Conservation (phyloP, 64 coral and sea anemone genomes). For the Platygyra sinensis region DNA sequence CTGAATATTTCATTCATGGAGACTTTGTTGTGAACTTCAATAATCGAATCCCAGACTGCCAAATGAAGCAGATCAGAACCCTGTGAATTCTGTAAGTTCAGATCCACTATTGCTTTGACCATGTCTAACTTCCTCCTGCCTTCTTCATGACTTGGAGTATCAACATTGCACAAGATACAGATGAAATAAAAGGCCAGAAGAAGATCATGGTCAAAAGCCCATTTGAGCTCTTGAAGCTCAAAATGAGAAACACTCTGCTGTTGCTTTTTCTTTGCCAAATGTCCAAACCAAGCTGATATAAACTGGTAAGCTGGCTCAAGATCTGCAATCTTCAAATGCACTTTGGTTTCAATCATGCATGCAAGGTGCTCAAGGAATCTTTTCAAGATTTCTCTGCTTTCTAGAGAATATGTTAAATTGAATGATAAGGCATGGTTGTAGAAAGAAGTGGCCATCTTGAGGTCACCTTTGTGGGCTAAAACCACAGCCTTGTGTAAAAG, state of each 20-base stretch:
- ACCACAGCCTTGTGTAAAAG: slow-evolving; percentile 13
- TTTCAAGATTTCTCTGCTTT: slow-evolving; percentile 4
- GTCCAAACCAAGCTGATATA: background rate
- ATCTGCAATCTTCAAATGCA: background rate
- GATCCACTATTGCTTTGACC: slow-evolving; percentile 32
- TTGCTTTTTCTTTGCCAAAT: background rate
- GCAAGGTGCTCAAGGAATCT: slow-evolving; percentile 13
- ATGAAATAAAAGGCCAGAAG: slow-evolving; percentile 65
- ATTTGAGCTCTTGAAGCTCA: background rate
- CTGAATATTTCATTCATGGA: slow-evolving; percentile 8
- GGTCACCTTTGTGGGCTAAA: background rate
- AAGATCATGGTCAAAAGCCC: slow-evolving; percentile 54
- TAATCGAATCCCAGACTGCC: slow-evolving; percentile 53
- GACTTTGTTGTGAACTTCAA: slow-evolving; percentile 66
- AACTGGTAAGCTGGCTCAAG: slow-evolving; percentile 21
- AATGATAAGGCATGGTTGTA: slow-evolving; percentile 35
- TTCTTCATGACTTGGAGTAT: slow-evolving; percentile 17
- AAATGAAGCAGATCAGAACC: slow-evolving; percentile 59
- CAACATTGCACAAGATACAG: slow-evolving; percentile 50
- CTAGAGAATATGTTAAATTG: background rate
- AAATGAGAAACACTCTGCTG: background rate
- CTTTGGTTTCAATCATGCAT: slow-evolving; percentile 28
- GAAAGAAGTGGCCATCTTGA: background rate
- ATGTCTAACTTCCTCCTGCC: slow-evolving; percentile 28
- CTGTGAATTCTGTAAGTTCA: slow-evolving; percentile 42